Base-by-base conservation (phyloP, 2,113 vertebrate genomes). In the Ceuthmochares aereus region DNA sequence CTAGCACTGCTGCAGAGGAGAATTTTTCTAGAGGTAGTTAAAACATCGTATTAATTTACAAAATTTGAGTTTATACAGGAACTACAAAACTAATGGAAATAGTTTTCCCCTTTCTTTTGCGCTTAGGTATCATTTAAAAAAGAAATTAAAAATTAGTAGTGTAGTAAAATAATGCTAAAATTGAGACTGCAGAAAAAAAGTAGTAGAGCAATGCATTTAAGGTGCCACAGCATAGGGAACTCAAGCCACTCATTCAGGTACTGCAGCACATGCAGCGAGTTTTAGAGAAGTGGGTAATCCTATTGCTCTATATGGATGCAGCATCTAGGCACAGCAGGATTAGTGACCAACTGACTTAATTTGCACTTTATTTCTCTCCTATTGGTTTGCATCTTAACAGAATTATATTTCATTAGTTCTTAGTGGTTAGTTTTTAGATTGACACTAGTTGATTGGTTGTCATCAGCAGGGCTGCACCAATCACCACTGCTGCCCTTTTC, bases 81-180 rank as follows among this genome's bases (percentile, higher is more conserved):
- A 59, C 68, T 51, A 80, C 19, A 75, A 54, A 95, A 95, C 45
- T 87, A 94, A 62, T 47, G 62, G n/a, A 94, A 96, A 93, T 94
- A 52, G 17, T 43, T 90, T 80, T 3, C 34, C 21, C 70, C 20
- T 14, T 83, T 80, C 20, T 83, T 87, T 96, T 94, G 78, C 85
- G 70, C 25, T 96, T 89, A 51, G 42, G 75, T 91, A 54, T 70
- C 29, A 74, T 89, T 95, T 84, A 93, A 87, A 82, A 88, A 87
- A 83, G 77, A 97, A 98, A 97, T 97, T 82, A 96, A 97, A 96
- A 95, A 81, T 96, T 90, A 96, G 93, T 94, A 89, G 56, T 87
- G 80, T 82, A 76, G 95, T 96, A 95, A 97, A 97, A 95, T 93
- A 93, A 84, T 92, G 83, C 86, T 81, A 82, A 96, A 95, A 83